Evolutionary conservation across 2,113 vertebrate genomes (phyloP).

Genomic region (Odontophorus gujanensis): DNA sequence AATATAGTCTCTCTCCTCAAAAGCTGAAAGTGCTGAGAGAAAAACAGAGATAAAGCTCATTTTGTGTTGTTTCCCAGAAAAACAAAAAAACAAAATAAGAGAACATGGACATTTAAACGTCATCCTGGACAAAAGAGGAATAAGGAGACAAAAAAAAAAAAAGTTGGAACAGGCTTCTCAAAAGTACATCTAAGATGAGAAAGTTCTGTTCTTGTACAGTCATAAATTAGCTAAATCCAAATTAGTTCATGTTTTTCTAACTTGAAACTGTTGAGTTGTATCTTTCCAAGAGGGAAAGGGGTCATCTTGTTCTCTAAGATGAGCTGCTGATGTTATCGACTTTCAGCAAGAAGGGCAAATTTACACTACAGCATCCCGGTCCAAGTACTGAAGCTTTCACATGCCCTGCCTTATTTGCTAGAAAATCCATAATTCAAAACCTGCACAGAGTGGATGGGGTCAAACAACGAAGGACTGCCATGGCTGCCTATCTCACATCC

Average conservation of each 20-base stretch:
- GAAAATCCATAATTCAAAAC: not conserved
- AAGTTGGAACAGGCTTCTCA: not conserved
- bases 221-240: conserved; percentile 33
- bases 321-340: conserved; percentile 28
- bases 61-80: not conserved
- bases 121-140: not conserved
- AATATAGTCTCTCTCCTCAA: not conserved
- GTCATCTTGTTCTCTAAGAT: conserved; percentile 36
- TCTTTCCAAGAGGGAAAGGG: conserved; percentile 18
- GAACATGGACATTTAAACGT: not conserved
- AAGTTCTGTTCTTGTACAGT: conserved; percentile 39
- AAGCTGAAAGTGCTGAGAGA: not conserved
- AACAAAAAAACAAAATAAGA: not conserved
- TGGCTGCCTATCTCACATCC: not conserved
- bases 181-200: conserved; percentile 25
- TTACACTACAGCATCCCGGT: not conserved
- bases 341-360: not conserved
- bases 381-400: not conserved
- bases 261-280: not conserved
- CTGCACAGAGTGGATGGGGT: not conserved
- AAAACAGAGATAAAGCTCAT: not conserved
- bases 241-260: conserved; percentile 43
- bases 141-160: not conserved
- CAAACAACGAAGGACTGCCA: rapidly evolving
- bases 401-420: not conserved